Conservation (phyloP, 2,113 vertebrate species). For the Myrmecophaga tridactyla region DNA sequence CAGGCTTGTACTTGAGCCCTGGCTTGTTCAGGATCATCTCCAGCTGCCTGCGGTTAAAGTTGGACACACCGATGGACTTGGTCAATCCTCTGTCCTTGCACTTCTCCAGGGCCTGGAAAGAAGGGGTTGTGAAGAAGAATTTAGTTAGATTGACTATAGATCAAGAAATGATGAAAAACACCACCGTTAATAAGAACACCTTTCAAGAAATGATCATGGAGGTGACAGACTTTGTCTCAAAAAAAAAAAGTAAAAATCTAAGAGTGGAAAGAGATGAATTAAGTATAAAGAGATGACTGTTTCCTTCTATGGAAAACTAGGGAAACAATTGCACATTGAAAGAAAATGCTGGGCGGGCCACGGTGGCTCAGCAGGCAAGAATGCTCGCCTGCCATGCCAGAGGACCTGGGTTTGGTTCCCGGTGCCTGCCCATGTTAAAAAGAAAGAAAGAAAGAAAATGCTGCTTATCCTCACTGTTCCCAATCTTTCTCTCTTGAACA, state of each 20-base stretch:
- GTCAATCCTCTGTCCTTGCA: slow-evolving; percentile 85
- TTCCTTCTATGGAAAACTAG: not conserved
- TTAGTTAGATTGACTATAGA: not conserved
- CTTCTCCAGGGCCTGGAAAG: slow-evolving; percentile 84
- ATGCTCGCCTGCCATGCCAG: too few relatives aligned
- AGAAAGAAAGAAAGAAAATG: too few relatives aligned
- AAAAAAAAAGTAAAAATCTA: not conserved
- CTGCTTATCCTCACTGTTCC: fast-evolving
- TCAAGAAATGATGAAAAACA: not conserved
- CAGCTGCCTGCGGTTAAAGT: slow-evolving; percentile 82
- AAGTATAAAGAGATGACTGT: not conserved
- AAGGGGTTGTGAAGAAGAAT: not conserved
- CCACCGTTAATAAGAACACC: not conserved
- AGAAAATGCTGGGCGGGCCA: too few relatives aligned
- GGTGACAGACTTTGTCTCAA: not conserved
- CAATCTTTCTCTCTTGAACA: not conserved
- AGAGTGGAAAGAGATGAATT: not conserved
- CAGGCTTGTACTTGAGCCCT: slow-evolving; percentile 86
- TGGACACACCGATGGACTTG: slow-evolving; percentile 86
- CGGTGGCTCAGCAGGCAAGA: too few relatives aligned
- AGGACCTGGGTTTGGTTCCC: too few relatives aligned
- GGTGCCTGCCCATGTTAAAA: too few relatives aligned
- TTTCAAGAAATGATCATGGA: not conserved
- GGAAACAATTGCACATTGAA: not conserved
- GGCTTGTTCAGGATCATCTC: slow-evolving; percentile 79